A percentile compares a stretch with the other conserved stretches of the same genome.
Evolutionary conservation across 1,140 invertebrate genomes (phyloP).

Genomic region (Batillaria attramentaria): DNA sequence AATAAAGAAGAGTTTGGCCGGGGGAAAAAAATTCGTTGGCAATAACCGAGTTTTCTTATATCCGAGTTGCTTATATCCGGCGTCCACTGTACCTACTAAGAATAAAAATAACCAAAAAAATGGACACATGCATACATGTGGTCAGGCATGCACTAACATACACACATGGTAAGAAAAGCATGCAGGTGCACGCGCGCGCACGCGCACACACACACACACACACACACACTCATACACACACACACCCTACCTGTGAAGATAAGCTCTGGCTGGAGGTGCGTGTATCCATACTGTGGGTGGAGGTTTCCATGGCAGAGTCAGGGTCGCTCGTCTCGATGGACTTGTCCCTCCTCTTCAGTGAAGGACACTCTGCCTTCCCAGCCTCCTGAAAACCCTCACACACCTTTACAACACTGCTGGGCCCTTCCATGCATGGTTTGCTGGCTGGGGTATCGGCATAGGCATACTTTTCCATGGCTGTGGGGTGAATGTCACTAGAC

Average conservation of each 20-base stretch:
- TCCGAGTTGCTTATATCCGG: too few species aligned
- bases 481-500: slow-evolving; percentile 85
- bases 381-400: not conserved
- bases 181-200: too few species aligned
- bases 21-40: too few species aligned
- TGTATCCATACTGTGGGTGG: slow-evolving; percentile 51
- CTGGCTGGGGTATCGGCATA: slow-evolving; percentile 39
- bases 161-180: too few species aligned
- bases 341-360: slow-evolving; percentile 18
- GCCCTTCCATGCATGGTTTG: slow-evolving; percentile 1
- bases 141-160: too few species aligned
- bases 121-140: too few species aligned
- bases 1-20: too few species aligned
- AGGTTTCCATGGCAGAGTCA: slow-evolving; percentile 55
- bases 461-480: slow-evolving; percentile 59
- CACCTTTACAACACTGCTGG: not conserved
- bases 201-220: too few species aligned
- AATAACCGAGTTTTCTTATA: too few species aligned
- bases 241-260: slow-evolving; percentile 38
- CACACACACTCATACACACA: too few species aligned
- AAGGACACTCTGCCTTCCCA: not conserved
- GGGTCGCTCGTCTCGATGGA: slow-evolving; percentile 37
- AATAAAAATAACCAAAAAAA: too few species aligned
- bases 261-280: slow-evolving; percentile 53
- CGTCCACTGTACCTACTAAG: too few species aligned